Evolutionary conservation across 1,140 invertebrate species (phyloP), one percentile per base, ranked within the genome.

Genomic region (Pomacea maculata): DNA sequence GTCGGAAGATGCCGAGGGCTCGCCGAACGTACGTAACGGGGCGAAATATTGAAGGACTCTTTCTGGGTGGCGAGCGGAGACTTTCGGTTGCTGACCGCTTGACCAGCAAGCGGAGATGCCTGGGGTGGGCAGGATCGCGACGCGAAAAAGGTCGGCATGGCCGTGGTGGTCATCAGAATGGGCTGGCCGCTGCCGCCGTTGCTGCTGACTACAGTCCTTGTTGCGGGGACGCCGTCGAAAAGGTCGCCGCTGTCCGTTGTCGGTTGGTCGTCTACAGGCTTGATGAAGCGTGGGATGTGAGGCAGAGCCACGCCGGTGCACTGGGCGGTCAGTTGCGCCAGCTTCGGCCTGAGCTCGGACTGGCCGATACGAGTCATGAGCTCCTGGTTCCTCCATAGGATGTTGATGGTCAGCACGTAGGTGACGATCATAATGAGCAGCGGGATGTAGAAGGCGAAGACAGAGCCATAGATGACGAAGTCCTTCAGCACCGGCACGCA

Each of bases 381-480:
- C 10, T 82, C 78, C 73, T 87, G 87, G 82, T 90, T 91, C 67
- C 86, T 85, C 85, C 88, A 86, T 14, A 91, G 81, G 64, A 90
- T 90, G 21, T 95, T 93, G 3, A 98, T 96, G 0, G 97, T 99
- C 75, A 98, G 93, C 8, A 96, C 95, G 88, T 98, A 99, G 5
- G 97, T 98, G 61, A 97, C 92, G 86, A 98, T 92, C 97, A 99
- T 99, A 72, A 99, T 97, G 14, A 95, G 93, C 65, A 99, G 93
- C 7, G 98, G 98, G 82, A 99, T 97, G 92, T 98, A 98, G 92
- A 99, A 99, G 84, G 96, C 97, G 84, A 98, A 90, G 85, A 98
- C 95, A 65, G 96, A 97, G 21, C 96, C 97, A 85, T 97, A 96
- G 80, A 97, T 94, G 89, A 97, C 96, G 93, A 97, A 98, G 7